Evolutionary conservation across 2,797 vertebrate species (phyloP).

Genomic region (Hirundo rustica): DNA sequence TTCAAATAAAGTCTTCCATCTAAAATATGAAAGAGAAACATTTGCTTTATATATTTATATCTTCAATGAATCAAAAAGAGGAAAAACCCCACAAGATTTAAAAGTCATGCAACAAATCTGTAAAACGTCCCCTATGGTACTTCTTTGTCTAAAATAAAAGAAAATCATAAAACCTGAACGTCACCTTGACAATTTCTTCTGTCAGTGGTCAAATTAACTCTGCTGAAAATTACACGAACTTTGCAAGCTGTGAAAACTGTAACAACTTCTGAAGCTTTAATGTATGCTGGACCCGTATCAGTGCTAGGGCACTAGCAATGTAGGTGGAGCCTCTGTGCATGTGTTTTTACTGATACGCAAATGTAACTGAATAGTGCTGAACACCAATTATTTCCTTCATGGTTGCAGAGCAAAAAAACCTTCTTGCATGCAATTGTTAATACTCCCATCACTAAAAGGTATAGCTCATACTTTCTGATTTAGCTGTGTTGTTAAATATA

Average conservation of each 20-base stretch:
- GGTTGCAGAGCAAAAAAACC: conserved; percentile 70
- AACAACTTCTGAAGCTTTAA: conserved; percentile 43
- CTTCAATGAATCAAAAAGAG: neutral
- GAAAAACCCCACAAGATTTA: neutral
- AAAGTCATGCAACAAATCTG: neutral
- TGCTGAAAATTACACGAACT: neutral
- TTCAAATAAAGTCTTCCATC: conserved; percentile 99
- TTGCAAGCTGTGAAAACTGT: neutral
- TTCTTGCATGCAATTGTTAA: conserved; percentile 45
- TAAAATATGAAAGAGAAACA: conserved; percentile 79
- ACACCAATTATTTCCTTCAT: conserved; percentile 70
- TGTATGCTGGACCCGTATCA: conserved; percentile 46
- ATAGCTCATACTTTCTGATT: conserved; percentile 38
- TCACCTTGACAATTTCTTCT: neutral
- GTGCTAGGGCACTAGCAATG: conserved; percentile 18
- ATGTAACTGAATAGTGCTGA: conserved; percentile 55
- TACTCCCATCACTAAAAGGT: conserved; percentile 43
- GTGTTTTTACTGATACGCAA: conserved; percentile 71
- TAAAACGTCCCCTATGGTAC: neutral
- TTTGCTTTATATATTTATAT: conserved; percentile 53
- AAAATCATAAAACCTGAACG: neutral
- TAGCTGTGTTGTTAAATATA: conserved; percentile 68
- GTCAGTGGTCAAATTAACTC: conserved; percentile 1
- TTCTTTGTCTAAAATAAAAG: neutral
- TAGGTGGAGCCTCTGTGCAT: conserved; percentile 34